Base-by-base conservation (phyloP, 2,797 vertebrate species). In the Enteromius fasciolatus region DNA sequence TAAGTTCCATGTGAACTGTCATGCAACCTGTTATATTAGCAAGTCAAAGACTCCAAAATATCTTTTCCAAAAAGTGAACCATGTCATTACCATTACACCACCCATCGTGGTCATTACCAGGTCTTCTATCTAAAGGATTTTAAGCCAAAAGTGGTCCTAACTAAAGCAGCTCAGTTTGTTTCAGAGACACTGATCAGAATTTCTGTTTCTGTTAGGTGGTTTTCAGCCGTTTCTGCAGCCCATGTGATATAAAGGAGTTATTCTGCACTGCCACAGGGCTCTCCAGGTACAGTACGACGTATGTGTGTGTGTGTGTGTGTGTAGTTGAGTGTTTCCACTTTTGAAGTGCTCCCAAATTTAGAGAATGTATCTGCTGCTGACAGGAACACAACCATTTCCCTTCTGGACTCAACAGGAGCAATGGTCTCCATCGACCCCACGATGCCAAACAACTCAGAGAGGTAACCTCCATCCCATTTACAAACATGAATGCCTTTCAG, bases 381-480 rank as follows among this genome's bases (percentile, higher is more conserved):
- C 94, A 98, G 97, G 92, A 97, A 96, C 90, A 97, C 96, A 0
- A 94, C 93, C 25, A 94, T 98, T 90, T 96, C 96, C 31, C 94
- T 98, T 73, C 86, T 97, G 91, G 97, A 98, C 6, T 90, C 94
- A 0, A 93, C 95, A 17, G 96, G 96, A 2, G 95, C 96, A 54
- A 95, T 98, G 94, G 94, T 98, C 73, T 98, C 97, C 88, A 97
- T 97, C 0, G 97, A 98, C 87, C 96, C 96, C n/a, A 97, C 95
- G 4, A 98, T 99, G 96, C 97, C 97, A 0, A 88, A 94, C 39
- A 99, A 99, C 89, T 94, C 96, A 0, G 96, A 97, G 88, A 96
- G 96, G 97, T 98, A 44, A 44, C 9, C 54, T 63, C 64, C 54
- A 7, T 36, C 39, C 33, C 28, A 36, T 63, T 50, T 61, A 50